Evolutionary conservation across 2,797 vertebrate species (phyloP).

Genomic region (Spheniscus humboldti): DNA sequence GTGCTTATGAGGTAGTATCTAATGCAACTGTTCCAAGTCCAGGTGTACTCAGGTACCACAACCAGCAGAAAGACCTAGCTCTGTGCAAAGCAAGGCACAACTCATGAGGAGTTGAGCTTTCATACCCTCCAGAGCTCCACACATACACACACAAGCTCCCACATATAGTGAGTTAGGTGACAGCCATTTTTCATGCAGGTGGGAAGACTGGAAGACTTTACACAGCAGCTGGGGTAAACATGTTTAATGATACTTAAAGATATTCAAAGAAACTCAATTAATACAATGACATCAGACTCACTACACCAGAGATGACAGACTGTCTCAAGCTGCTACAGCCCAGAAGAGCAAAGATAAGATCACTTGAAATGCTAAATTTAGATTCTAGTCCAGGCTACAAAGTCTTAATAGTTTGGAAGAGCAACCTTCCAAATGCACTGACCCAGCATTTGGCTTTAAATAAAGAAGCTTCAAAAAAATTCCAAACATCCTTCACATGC

Average conservation of each 20-base stretch:
- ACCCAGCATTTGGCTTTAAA: not conserved
- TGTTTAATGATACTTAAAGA: not conserved
- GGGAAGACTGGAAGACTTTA: not conserved
- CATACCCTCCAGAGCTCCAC: not conserved
- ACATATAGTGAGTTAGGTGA: accelerated
- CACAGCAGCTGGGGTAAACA: not conserved
- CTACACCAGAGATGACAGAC: not conserved
- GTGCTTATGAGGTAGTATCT: not conserved
- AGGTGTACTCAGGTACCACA: not conserved
- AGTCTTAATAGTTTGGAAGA: not conserved
- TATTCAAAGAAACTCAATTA: not conserved
- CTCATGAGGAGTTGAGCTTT: not conserved
- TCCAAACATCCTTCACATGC: not conserved
- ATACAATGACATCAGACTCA: not conserved
- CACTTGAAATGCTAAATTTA: not conserved
- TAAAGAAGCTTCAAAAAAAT: not conserved
- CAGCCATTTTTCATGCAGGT: not conserved
- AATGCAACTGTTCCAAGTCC: not conserved
- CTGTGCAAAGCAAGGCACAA: not conserved
- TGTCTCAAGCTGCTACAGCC: not conserved
- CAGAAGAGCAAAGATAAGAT: not conserved
- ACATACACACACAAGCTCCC: no score
- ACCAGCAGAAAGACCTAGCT: not conserved
- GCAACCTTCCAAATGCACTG: not conserved
- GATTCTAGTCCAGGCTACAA: not conserved